Evolutionary conservation across 2,113 vertebrate species (phyloP).

Genomic region (Oreotrochilus melanogaster): DNA sequence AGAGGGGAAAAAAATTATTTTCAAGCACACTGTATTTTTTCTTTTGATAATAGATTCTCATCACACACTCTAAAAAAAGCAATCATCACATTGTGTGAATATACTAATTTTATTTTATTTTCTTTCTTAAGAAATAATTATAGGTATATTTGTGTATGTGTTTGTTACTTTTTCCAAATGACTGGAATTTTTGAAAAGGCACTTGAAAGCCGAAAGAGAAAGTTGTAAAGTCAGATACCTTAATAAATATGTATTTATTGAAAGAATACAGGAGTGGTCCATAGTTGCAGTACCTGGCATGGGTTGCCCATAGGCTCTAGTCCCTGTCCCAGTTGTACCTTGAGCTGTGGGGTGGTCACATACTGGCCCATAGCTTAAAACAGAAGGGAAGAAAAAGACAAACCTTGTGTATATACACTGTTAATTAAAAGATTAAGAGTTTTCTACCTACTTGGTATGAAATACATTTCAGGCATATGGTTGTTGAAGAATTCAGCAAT

Average conservation of each 20-base stretch:
- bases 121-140: background rate
- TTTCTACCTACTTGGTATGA: background rate
- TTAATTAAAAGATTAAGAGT: background rate
- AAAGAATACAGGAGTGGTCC: background rate
- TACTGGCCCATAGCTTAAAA: background rate
- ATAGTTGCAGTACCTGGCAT: background rate
- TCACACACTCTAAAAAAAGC: background rate
- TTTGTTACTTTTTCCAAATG: background rate
- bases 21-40: background rate
- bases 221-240: background rate
- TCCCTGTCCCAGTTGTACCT: rapidly evolving
- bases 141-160: rapidly evolving
- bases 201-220: background rate
- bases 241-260: background rate
- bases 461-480: background rate
- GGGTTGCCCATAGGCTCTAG: rapidly evolving
- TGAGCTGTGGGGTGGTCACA: no score
- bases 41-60: background rate
- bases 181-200: background rate
- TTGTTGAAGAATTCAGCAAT: background rate
- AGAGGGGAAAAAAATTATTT: background rate
- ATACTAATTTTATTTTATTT: background rate
- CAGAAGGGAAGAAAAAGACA: background rate
- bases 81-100: background rate
- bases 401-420: rapidly evolving